Percentiles rank a stretch among this genome's conserved stretches.
phyloP scores from a whole-genome alignment of 2,797 vertebrate species.

The Cossypha niveicapilla region DNA sequence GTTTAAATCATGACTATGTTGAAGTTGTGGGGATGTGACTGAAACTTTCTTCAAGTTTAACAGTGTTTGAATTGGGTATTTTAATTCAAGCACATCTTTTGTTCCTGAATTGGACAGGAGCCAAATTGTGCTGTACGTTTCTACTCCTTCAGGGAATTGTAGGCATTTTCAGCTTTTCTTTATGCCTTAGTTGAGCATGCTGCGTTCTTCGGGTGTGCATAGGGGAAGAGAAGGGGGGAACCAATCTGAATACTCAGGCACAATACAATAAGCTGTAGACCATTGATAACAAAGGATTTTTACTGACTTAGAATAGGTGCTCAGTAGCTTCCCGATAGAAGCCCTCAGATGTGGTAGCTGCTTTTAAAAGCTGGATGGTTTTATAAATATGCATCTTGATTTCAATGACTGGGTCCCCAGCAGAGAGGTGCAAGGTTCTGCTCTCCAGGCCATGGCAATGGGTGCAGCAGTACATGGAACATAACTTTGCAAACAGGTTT shows the following conservation, averaged over 20 bases:
- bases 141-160: not conserved
- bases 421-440: not conserved
- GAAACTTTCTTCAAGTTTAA: conserved; percentile 1
- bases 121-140: not conserved
- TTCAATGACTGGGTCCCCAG: not conserved
- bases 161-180: not conserved
- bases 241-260: not conserved
- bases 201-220: not conserved
- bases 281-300: not conserved
- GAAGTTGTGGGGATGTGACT: not conserved
- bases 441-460: fast-evolving
- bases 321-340: not conserved
- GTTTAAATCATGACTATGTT: not conserved
- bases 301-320: not conserved
- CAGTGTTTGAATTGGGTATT: not conserved
- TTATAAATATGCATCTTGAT: not conserved
- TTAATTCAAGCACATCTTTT: not conserved
- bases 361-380: not conserved
- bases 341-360: not conserved
- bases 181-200: not conserved
- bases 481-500: not conserved
- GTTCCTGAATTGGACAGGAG: not conserved
- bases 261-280: not conserved
- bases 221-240: not conserved
- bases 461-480: not conserved